Evolutionary conservation across 2,888 invertebrate species (phyloP).

Genomic region (Ennomos fuscantarius): DNA sequence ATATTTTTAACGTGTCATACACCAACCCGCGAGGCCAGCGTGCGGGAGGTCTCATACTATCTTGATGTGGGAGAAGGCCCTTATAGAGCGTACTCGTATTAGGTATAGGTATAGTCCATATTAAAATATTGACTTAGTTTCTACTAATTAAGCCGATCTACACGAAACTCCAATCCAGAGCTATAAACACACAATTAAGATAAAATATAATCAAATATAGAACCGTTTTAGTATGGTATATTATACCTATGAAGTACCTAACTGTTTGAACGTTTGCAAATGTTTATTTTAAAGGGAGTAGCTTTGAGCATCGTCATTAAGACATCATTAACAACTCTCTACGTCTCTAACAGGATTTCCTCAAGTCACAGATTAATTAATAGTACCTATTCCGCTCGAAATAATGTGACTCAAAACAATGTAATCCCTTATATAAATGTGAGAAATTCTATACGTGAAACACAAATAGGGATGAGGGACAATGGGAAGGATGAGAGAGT

Average conservation of each 20-base stretch:
- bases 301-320: conserved; percentile 50
- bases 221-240: too few species aligned
- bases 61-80: too few species aligned
- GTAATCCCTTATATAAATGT: conserved; percentile 33
- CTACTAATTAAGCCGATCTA: too few species aligned
- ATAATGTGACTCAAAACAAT: conserved; percentile 6
- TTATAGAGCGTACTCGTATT: too few species aligned
- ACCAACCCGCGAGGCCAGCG: too few species aligned
- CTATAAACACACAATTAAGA: too few species aligned
- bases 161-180: too few species aligned
- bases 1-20: too few species aligned
- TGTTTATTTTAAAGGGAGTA: conserved; percentile 34
- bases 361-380: conserved; percentile 6
- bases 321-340: conserved; percentile 58
- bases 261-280: conserved; percentile 9
- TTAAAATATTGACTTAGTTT: too few species aligned
- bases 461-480: conserved; percentile 25
- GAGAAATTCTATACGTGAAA: conserved; percentile 18
- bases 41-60: too few species aligned
- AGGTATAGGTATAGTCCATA: too few species aligned
- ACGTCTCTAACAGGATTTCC: conserved; percentile 54
- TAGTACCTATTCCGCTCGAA: background rate
- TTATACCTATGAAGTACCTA: background rate
- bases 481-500: conserved; percentile 37
- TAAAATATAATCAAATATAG: too few species aligned